Base-by-base conservation (phyloP, 2,888 invertebrate genomes). In the Escarpia spicata region DNA sequence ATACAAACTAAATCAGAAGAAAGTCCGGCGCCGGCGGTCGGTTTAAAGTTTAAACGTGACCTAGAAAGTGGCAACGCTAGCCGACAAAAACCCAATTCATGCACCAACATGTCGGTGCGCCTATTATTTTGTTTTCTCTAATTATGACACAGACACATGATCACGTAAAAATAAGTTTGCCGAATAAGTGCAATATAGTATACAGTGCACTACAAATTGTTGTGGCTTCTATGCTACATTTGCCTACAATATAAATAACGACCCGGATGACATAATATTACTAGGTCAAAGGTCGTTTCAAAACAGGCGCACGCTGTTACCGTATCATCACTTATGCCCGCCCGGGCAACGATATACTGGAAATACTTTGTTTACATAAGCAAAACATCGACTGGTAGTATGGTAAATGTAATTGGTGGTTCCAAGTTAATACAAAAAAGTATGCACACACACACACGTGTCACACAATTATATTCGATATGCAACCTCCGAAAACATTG, bases 221-320 rank as follows among this genome's bases (percentile, higher is more conserved):
- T 19, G 75, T 75, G 19, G n/a, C 19, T 75, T 3, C 15, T 12
- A 52, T 9, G 52, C 52, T 52, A 75, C 6, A 75, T 75, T 26
- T 26, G 19, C 19, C 75, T 26, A 75, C 75, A n/a, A 75, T 75
- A 75, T 75, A 75, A n/a, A n/a, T 75, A 75, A 75, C 19, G 75
- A 75, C 75, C 75, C 75, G 75, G 75, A 75, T 75, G 75, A 75
- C n/a, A 75, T 75, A n/a, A 75, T 75, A 75, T 75, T 75, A 75
- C 75, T 75, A 75, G 75, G 75, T 26, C 75, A 75, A 75, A 75
- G 75, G 75, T 75, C 75, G 75, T 75, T 75, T 75, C 75, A 75
- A 75, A 26, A 75, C 75, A 75, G 75, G 75, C 75, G 75, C 26
- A 26, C 4, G 75, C 75, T 15, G 75, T 26, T 75, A 75, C n/a